Evolutionary conservation across 2,113 vertebrate genomes (phyloP), one percentile per base, ranked within the genome.

Genomic region (Chloroceryle aenea): DNA sequence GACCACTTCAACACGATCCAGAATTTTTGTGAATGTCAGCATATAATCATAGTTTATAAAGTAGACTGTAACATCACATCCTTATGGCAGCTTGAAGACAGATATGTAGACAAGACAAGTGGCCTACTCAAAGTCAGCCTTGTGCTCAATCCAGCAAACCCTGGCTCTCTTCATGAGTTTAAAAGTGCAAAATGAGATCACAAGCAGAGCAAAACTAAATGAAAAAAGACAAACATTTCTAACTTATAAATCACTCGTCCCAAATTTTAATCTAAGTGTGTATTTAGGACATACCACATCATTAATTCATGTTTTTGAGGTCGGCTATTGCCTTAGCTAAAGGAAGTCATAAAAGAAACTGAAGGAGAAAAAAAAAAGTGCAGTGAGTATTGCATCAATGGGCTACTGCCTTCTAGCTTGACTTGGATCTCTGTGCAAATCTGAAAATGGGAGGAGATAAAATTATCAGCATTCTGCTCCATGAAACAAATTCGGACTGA

Each of bases 21-120:
- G 59, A 62, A 4, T 8, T 48, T 77, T 80, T 77, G 30, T 79
- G 59, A 87, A 56, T 26, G 16, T 64, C 90, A 86, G 56, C 12
- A 38, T 20, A 52, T 21, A 59, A 22, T 76, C 67, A 72, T 7
- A 84, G 79, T 19, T 88, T 61, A 56, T 56, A 25, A 67, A 19
- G n/a, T 11, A 74, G 64, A 59, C 53, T 6, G 18, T 30, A 78
- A 45, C 27, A 56, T 52, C 48, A 22, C 30, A 56, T 56, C 56
- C 40, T 78, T 92, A 92, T 92, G 90, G 83, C 88, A 96, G 75
- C 38, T 80, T 63, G 43, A 85, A 90, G 71, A 56, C 40, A 56
- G 69, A 86, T 50, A 55, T 9, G 26, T 0, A 4, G 58, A 30
- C 42, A 66, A 55, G 80, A 75, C 75, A 47, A 75, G 71, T 53